Conservation (phyloP, 1,140 invertebrate genomes). For the Aphaenogaster ashmeadi region DNA sequence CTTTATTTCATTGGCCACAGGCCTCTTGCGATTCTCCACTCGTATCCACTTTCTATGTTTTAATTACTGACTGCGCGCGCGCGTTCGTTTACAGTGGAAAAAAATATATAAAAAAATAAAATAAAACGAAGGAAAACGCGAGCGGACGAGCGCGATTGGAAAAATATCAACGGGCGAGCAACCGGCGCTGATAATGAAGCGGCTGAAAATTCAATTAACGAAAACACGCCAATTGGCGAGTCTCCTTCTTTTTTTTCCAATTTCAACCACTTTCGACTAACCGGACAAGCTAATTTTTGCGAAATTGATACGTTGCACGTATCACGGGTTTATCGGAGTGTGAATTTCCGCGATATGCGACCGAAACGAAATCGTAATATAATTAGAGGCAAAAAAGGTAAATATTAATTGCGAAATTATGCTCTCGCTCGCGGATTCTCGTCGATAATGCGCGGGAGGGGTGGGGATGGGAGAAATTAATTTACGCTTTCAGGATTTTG, state of each 20-base stretch:
- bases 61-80: conserved; percentile 47
- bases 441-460: neutral
- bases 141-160: conserved; percentile 26
- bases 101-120: conserved; percentile 26
- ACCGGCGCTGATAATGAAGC: conserved; percentile 45
- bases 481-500: conserved; percentile 58
- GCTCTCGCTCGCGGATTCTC: conserved; percentile 42
- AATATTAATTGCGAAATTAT: conserved; percentile 61
- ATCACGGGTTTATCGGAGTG: conserved; percentile 51
- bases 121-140: conserved; percentile 46
- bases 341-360: conserved; percentile 30
- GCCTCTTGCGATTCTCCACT: conserved; percentile 27
- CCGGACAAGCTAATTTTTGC: conserved; percentile 68
- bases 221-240: conserved; percentile 55
- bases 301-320: conserved; percentile 45
- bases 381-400: conserved; percentile 55
- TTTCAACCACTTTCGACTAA: conserved; percentile 50
- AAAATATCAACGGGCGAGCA: conserved; percentile 57
- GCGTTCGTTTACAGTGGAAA: conserved; percentile 48
- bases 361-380: conserved; percentile 36
- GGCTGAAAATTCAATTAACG: conserved; percentile 61
- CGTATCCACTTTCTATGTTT: conserved; percentile 51
- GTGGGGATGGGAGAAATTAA: conserved; percentile 46
- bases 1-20: conserved; percentile 43
- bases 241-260: conserved; percentile 40